A percentile compares a stretch with the other conserved stretches of the same genome.
Evolutionary conservation across 2,888 invertebrate genomes (phyloP).

Genomic region (Gymnocheta viridis): DNA sequence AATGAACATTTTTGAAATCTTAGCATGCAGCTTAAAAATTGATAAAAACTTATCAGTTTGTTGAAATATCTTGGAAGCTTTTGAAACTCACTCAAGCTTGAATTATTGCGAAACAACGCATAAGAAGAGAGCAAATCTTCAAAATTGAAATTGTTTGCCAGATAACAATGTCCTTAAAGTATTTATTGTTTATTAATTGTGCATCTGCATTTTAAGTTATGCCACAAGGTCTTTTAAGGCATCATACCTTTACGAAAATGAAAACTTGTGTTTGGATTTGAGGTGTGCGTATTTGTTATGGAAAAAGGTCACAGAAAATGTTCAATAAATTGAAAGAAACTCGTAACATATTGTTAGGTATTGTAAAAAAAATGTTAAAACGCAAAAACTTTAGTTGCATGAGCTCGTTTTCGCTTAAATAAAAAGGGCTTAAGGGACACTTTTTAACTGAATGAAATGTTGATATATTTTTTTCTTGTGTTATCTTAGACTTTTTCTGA

Average conservation of each 20-base stretch:
- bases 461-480: no score
- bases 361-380: not conserved
- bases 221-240: constrained; percentile 1
- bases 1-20: constrained; percentile 25
- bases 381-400: no score
- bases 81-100: constrained; percentile 48
- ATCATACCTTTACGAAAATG: not conserved
- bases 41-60: constrained; percentile 37
- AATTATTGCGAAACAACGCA: constrained; percentile 34
- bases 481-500: no score
- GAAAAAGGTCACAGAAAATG: not conserved
- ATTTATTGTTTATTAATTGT: not conserved
- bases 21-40: not conserved
- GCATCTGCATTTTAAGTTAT: not conserved
- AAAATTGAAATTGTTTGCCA: not conserved
- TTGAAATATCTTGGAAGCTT: not conserved
- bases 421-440: no score
- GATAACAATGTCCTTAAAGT: constrained; percentile 21
- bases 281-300: not conserved
- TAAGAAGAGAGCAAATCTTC: constrained; percentile 4
- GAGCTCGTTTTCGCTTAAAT: no score
- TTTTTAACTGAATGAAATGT: no score
- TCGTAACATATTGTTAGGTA: not conserved
- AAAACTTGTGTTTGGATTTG: constrained; percentile 5
- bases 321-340: not conserved